Conservation (phyloP, 1,140 invertebrate genomes). For the Bombus terrestris region DNA sequence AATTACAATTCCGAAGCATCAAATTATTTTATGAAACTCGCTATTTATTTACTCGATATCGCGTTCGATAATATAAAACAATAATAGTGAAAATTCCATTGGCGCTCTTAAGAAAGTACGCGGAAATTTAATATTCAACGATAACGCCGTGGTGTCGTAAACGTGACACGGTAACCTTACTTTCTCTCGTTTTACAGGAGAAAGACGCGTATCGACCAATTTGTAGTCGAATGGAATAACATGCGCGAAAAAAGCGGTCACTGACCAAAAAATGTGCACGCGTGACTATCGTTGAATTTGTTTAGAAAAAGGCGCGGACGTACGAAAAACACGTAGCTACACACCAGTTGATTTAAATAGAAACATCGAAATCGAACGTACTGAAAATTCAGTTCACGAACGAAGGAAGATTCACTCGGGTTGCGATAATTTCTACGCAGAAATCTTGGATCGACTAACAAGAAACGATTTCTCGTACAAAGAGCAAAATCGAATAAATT, state of each 20-base stretch:
- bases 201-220: constrained; percentile 8
- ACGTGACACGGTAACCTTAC: constrained; percentile 32
- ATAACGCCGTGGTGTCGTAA: background rate
- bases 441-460: too few species aligned
- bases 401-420: background rate
- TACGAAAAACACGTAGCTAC: background rate
- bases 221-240: constrained; percentile 25
- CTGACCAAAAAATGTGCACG: background rate
- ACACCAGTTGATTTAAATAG: background rate
- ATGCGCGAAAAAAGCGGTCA: constrained; percentile 2
- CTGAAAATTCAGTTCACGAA: too few species aligned
- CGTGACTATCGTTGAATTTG: constrained; percentile 17
- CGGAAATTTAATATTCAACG: constrained; percentile 17
- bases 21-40: too few species aligned
- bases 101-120: background rate
- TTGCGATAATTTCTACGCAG: too few species aligned
- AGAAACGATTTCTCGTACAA: too few species aligned
- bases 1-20: too few species aligned
- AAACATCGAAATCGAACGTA: background rate
- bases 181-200: constrained; percentile 41
- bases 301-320: background rate
- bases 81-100: background rate
- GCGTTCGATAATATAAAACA: background rate
- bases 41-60: too few species aligned
- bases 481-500: too few species aligned